phyloP scores from a whole-genome alignment of 2,113 vertebrate species.

The Vombatus ursinus region DNA sequence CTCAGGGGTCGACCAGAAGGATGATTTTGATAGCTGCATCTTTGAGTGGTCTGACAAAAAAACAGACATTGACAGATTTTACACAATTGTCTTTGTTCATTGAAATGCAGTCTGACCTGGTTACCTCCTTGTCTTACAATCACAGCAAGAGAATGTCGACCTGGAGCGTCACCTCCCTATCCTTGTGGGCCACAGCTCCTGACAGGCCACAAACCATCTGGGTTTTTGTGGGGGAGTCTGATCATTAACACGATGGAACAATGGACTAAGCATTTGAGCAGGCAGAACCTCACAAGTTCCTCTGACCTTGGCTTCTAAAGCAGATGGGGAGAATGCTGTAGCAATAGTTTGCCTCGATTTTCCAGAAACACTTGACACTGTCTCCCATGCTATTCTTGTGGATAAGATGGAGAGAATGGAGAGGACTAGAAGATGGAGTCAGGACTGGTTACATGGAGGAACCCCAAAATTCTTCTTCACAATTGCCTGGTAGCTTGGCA shows the following conservation, averaged over 20 bases:
- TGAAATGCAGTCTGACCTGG: background rate
- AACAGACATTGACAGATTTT: background rate
- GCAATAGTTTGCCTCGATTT: background rate
- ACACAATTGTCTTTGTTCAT: background rate
- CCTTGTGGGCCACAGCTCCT: background rate
- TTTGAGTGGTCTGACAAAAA: background rate
- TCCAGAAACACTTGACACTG: background rate
- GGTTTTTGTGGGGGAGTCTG: background rate
- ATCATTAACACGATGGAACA: background rate
- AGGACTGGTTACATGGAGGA: background rate
- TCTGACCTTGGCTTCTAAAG: background rate
- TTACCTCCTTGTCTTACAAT: background rate
- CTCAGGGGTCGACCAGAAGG: background rate
- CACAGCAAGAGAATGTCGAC: background rate
- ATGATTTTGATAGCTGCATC: background rate
- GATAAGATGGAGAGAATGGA: background rate
- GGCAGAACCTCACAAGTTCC: background rate
- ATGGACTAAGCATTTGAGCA: background rate
- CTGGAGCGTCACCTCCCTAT: background rate
- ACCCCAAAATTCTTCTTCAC: background rate
- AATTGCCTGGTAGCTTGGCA: background rate
- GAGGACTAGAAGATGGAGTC: background rate
- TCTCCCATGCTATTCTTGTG: background rate
- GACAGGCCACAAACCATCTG: background rate
- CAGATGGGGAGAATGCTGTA: background rate